Evolutionary conservation across 1,140 invertebrate species (phyloP).

Genomic region (Papilio polyxenes): DNA sequence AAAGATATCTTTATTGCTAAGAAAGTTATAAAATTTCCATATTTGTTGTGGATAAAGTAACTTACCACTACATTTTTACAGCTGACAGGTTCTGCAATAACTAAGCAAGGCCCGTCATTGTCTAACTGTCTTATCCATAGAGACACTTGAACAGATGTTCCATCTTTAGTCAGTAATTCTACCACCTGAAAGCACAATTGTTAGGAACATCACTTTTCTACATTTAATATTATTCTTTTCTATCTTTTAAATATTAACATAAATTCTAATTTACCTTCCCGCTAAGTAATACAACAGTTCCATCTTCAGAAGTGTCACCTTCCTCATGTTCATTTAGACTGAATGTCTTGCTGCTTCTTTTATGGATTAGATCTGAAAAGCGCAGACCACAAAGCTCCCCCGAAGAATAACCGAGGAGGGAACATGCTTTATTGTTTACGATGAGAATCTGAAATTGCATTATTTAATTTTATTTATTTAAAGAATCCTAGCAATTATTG

Average conservation of each 20-base stretch:
- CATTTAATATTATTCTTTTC: not conserved
- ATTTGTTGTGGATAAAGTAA: not conserved
- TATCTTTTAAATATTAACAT: not conserved
- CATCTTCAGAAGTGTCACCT: constrained; percentile 81
- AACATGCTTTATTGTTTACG: constrained; percentile 83
- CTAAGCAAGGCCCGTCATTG: constrained; percentile 82
- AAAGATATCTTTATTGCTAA: too few species aligned
- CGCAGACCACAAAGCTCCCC: constrained; percentile 80
- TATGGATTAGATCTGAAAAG: constrained; percentile 81
- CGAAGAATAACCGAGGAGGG: constrained; percentile 82
- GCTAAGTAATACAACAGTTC: constrained; percentile 82
- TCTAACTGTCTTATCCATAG: constrained; percentile 83
- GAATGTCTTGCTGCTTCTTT: constrained; percentile 79
- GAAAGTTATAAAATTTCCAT: too few species aligned
- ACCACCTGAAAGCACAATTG: constrained; percentile 73
- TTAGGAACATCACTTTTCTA: not conserved
- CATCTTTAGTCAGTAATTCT: constrained; percentile 82
- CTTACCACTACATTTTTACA: constrained; percentile 77
- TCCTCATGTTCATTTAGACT: constrained; percentile 81
- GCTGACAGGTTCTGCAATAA: constrained; percentile 84
- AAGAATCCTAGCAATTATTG: too few species aligned
- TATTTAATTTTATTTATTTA: not conserved
- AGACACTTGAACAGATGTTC: constrained; percentile 81
- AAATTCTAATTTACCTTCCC: constrained; percentile 79
- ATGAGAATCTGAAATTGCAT: constrained; percentile 81